Conservation (phyloP, 2,113 vertebrate species). For the Chaetodon trifascialis region DNA sequence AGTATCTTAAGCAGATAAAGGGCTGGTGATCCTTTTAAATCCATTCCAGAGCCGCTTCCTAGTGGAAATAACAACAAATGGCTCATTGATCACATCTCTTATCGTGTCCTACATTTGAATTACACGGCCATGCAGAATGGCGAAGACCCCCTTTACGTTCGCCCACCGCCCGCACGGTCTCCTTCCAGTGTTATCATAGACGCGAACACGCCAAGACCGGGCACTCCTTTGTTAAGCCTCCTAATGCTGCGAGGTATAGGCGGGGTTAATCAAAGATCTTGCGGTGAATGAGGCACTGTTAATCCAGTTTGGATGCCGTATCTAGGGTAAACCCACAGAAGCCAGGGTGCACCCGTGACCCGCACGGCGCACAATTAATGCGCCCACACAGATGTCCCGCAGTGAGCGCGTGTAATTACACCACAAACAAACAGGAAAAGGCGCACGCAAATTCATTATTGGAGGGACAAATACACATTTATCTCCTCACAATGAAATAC, state of each 20-base stretch:
- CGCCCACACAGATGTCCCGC: constrained; percentile 58
- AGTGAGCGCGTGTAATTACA: constrained; percentile 3
- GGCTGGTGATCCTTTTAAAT: constrained; percentile 62
- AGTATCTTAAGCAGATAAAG: constrained; percentile 73
- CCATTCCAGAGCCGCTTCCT: constrained; percentile 39
- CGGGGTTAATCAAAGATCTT: constrained; percentile 69
- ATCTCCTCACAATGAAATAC: constrained; percentile 14
- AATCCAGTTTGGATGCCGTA: constrained; percentile 73
- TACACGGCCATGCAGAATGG: neutral
- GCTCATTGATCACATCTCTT: constrained; percentile 45
- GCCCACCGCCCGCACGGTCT: neutral
- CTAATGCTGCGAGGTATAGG: constrained; percentile 17
- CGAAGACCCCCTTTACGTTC: neutral
- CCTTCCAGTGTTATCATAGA: neutral
- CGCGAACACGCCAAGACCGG: constrained; percentile 9
- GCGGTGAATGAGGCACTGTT: constrained; percentile 54
- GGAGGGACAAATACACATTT: neutral
- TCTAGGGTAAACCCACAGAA: constrained; percentile 71
- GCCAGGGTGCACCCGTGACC: constrained; percentile 41
- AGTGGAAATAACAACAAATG: constrained; percentile 31
- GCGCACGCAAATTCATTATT: neutral
- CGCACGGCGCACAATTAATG: constrained; percentile 34
- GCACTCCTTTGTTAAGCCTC: constrained; percentile 35
- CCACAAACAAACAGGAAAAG: neutral
- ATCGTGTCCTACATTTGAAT: constrained; percentile 32